These are phyloP conservation scores for Platygyra sinensis DNA, from an alignment of 64 coral and sea anemone genomes.

Conservation along the genomic window DNA sequence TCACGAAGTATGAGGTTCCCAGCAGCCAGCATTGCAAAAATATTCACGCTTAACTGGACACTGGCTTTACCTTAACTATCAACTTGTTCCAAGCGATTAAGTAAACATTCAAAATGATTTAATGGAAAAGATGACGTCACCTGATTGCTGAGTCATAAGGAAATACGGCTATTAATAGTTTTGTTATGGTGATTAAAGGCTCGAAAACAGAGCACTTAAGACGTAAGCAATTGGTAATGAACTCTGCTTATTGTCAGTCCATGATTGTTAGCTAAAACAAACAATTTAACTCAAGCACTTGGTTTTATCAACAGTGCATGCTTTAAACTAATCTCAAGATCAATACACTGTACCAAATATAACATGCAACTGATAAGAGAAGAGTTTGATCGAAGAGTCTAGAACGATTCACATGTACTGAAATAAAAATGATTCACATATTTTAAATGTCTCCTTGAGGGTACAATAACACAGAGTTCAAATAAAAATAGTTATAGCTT, in stretches of 20 bases:
- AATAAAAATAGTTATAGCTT: background rate
- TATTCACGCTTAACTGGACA: too few relatives aligned
- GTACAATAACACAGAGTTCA: background rate
- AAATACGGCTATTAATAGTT: background rate
- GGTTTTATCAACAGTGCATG: background rate
- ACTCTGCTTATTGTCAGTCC: background rate
- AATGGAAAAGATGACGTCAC: background rate
- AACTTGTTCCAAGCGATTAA: too few relatives aligned
- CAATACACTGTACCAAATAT: background rate
- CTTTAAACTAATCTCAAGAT: background rate
- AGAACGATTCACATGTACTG: background rate
- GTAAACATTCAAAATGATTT: too few relatives aligned
- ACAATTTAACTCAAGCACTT: background rate
- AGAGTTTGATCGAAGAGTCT: background rate
- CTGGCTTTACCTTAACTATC: too few relatives aligned
- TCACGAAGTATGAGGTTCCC: too few relatives aligned
- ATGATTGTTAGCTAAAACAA: background rate
- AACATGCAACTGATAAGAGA: background rate
- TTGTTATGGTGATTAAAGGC: background rate
- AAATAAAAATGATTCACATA: background rate
- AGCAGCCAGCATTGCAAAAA: too few relatives aligned
- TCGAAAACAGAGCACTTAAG: background rate
- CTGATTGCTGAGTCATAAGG: background rate
- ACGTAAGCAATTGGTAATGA: background rate
- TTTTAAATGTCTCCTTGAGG: background rate